These are phyloP conservation scores for Phaonia tiefii DNA, from an alignment of 2,888 invertebrate species.

Conservation along the genomic window DNA sequence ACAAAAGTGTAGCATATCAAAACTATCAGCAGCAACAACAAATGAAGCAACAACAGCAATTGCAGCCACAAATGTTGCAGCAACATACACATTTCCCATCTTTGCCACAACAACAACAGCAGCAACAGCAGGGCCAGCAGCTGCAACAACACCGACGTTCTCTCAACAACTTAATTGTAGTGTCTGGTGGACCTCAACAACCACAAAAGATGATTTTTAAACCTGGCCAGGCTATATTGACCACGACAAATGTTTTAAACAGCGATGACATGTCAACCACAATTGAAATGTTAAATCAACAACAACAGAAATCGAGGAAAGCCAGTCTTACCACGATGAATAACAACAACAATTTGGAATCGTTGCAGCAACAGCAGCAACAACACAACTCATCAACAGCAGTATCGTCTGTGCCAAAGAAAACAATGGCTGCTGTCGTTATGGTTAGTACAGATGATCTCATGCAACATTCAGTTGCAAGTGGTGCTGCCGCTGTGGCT, in stretches of 20 bases:
- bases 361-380: conserved; percentile 48
- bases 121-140: conserved; percentile 70
- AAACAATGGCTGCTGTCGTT: conserved; percentile 77
- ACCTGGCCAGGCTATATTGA: conserved; percentile 75
- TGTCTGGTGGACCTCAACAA: conserved; percentile 77
- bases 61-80: conserved; percentile 73
- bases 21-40: conserved; percentile 52
- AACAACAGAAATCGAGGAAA: conserved; percentile 70
- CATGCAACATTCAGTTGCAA: conserved; percentile 60
- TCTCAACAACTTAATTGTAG: conserved; percentile 78
- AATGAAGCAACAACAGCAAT: conserved; percentile 64
- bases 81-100: conserved; percentile 75
- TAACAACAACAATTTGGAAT: conserved; percentile 56
- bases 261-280: conserved; percentile 55
- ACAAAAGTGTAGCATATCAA: conserved; percentile 21
- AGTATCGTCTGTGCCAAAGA: conserved; percentile 70
- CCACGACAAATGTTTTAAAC: conserved; percentile 66
- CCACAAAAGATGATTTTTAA: conserved; percentile 77
- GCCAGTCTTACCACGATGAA: conserved; percentile 56
- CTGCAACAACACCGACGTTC: conserved; percentile 74
- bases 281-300: conserved; percentile 56
- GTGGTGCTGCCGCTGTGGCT: conserved; percentile 48
- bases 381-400: conserved; percentile 10
- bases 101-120: conserved; percentile 73
- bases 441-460: conserved; percentile 78